Evolutionary conservation across 2,888 invertebrate genomes (phyloP).

Genomic region (Dynastes tityus): DNA sequence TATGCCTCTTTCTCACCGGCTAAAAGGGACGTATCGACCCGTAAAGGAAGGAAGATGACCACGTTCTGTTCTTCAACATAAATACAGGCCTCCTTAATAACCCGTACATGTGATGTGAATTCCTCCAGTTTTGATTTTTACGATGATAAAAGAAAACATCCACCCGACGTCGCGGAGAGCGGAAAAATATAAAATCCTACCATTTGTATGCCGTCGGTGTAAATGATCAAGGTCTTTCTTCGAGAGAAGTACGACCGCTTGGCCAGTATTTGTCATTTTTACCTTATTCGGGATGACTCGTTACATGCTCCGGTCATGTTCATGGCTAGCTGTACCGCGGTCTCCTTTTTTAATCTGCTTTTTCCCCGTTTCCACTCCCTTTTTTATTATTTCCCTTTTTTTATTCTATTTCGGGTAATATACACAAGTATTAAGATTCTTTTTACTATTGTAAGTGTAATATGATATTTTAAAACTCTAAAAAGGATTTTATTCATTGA

Average conservation of each 20-base stretch:
- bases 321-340: constrained; percentile 26
- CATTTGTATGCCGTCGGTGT: constrained; percentile 65
- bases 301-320: constrained; percentile 57
- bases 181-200: constrained; percentile 63
- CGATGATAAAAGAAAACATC: constrained; percentile 50
- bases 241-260: constrained; percentile 47
- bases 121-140: constrained; percentile 41
- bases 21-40: constrained; percentile 3
- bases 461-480: too few relatives aligned
- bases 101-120: constrained; percentile 43
- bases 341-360: neutral
- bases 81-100: constrained; percentile 42
- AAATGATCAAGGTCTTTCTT: constrained; percentile 64
- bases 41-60: constrained; percentile 21
- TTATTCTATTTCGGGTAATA: neutral
- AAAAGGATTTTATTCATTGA: too few relatives aligned
- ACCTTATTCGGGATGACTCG: constrained; percentile 60
- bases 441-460: neutral
- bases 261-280: constrained; percentile 65
- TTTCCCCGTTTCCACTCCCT: neutral
- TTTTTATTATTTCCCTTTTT: neutral
- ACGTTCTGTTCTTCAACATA: constrained; percentile 21
- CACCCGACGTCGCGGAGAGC: constrained; percentile 38
- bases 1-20: constrained; percentile 3
- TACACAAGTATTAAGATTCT: neutral